These are phyloP conservation scores for Ptiloglossa arizonensis DNA, from an alignment of 1,140 invertebrate genomes.

Conservation along the genomic window DNA sequence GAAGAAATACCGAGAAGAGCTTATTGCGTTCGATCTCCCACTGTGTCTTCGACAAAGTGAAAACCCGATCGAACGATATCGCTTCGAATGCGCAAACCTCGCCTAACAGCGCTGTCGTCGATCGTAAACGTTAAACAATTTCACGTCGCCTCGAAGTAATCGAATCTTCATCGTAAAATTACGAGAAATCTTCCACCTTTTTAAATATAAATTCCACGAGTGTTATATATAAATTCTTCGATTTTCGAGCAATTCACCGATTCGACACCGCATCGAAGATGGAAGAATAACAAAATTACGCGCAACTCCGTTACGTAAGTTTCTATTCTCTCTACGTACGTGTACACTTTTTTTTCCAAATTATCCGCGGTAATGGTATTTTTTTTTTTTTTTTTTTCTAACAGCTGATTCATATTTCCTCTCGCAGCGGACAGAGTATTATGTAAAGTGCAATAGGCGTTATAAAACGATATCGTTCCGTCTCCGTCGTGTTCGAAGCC, in stretches of 20 bases:
- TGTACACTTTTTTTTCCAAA: slow-evolving; percentile 5
- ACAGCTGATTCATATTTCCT: slow-evolving; percentile 43
- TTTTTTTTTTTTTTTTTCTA: background rate
- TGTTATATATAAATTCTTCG: too few species aligned
- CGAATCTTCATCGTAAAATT: too few species aligned
- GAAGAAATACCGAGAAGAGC: background rate
- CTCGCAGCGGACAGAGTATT: background rate
- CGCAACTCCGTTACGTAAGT: slow-evolving; percentile 30
- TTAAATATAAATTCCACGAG: too few species aligned
- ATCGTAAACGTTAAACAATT: too few species aligned
- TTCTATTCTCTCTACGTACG: background rate
- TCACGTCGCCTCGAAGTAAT: too few species aligned
- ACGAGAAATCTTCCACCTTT: too few species aligned
- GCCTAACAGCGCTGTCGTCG: too few species aligned
- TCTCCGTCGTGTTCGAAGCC: background rate
- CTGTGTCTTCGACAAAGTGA: background rate
- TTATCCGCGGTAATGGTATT: background rate
- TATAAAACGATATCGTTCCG: slow-evolving; percentile 13
- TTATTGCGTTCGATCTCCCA: background rate
- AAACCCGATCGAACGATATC: background rate
- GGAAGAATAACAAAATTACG: slow-evolving; percentile 13
- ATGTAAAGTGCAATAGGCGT: slow-evolving; percentile 28
- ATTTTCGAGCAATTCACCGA: too few species aligned
- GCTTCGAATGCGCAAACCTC: background rate
- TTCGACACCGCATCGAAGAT: background rate